These are phyloP conservation scores for Onychorhynchus coronatus DNA, from an alignment of 2,113 vertebrate species.

Conservation along the genomic window DNA sequence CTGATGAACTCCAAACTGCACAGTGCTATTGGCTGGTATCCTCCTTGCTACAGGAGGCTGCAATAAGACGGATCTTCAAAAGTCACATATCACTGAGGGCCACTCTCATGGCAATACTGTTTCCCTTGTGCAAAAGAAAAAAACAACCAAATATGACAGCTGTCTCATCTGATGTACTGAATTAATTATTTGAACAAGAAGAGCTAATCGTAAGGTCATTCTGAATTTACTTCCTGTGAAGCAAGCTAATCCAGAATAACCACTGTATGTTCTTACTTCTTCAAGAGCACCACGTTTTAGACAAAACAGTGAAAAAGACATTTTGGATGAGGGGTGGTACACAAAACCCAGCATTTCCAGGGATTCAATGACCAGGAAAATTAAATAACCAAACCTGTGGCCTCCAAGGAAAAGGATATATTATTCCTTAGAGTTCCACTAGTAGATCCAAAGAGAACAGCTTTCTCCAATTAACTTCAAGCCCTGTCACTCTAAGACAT, in stretches of 20 bases:
- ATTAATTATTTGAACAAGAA: not conserved
- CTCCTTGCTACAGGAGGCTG: not conserved
- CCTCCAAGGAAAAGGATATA: not conserved
- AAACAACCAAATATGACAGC: not conserved
- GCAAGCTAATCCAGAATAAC: not conserved
- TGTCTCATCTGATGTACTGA: not conserved
- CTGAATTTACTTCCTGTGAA: not conserved
- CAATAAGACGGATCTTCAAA: not conserved
- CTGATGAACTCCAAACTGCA: not conserved
- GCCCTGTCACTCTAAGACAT: not conserved
- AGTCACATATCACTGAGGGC: accelerated
- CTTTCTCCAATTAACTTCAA: not conserved
- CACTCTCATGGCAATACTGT: not conserved
- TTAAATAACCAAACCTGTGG: not conserved
- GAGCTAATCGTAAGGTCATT: not conserved
- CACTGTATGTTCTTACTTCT: not conserved
- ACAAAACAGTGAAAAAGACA: not conserved
- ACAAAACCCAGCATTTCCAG: not conserved
- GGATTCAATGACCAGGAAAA: not conserved
- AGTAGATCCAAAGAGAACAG: not conserved
- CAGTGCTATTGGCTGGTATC: accelerated
- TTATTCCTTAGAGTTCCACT: not conserved
- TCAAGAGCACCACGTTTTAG: not conserved
- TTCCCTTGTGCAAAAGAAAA: not conserved
- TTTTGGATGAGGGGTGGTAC: not conserved